Evolutionary conservation across 2,888 invertebrate species (phyloP), one percentile per base, ranked within the genome.

Genomic region (Phasia obesa): DNA sequence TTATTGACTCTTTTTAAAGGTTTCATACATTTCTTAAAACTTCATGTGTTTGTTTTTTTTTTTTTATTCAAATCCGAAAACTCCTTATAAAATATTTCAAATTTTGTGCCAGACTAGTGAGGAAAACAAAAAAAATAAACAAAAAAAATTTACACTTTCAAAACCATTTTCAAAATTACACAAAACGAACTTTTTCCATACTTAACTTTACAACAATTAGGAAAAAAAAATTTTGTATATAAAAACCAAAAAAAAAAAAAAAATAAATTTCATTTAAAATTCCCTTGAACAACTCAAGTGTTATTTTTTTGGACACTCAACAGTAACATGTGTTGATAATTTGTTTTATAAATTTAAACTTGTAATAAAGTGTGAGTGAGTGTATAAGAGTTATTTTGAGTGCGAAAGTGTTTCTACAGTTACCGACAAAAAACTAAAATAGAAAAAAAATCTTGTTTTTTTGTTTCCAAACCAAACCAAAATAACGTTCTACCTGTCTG

Each of bases 271-370:
- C 62, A 57, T 77, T 69, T 69, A 53, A 60, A 62, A 62, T 67
- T 80, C 79, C 25, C 38, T 55, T 67, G 38, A 74, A 55, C 67
- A 65, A 57, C 38, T 53, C 11, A 71, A 70, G 73, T 75, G 44
- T 65, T 65, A 71, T 79, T 75, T 65, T 71, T 71, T 55, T 19
- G 70, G 70, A 71, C 71, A 79, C 70, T 75, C 70, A 75, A 71
- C 62, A 62, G 62, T 67, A 70, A 77, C 64, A 79, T 70, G 64
- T 83, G 79, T 79, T 71, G 74, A 75, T 83, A 83, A 83, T 75
- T 78, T 83, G 75, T 79, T 83, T 83, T 69, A 49, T 15, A 74
- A 19, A 59, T 59, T 38, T 27, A 59, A 75, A 51, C n/a, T 21
- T 23, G 21, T 49, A 27, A 21, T 19, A 17, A n/a, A 44, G 44